Evolutionary conservation across 2,888 invertebrate species (phyloP).

Genomic region (Trichogramma dendrolimi): DNA sequence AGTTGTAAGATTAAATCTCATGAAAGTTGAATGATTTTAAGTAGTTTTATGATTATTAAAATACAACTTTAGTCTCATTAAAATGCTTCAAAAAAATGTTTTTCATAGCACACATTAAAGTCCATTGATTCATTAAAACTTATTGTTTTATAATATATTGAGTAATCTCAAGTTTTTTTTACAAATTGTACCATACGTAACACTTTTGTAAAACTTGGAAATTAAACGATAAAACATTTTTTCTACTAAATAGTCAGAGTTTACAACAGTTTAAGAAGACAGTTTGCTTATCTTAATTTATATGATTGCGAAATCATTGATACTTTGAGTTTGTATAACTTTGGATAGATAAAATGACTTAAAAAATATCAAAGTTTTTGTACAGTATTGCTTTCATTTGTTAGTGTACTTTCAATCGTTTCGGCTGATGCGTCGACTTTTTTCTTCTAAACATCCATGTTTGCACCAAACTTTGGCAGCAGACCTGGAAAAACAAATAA

Average conservation of each 20-base stretch:
- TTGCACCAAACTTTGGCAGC: constrained; percentile 39
- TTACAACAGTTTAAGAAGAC: neutral
- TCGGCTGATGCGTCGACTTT: constrained; percentile 16
- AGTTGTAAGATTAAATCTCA: too few species aligned
- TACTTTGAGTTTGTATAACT: neutral
- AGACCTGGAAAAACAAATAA: constrained; percentile 31
- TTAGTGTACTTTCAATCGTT: constrained; percentile 14
- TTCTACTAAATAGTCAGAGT: neutral
- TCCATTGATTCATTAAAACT: neutral
- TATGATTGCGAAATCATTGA: constrained; percentile 7
- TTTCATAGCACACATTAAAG: constrained; percentile 9
- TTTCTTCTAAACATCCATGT: constrained; percentile 24
- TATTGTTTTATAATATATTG: too few species aligned
- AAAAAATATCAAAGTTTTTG: neutral
- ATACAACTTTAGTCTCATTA: neutral
- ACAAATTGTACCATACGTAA: too few species aligned
- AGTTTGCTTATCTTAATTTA: neutral
- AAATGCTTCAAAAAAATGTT: constrained; percentile 20
- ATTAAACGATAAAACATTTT: neutral
- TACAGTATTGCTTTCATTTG: constrained; percentile 14
- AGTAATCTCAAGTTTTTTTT: too few species aligned
- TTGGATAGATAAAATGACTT: neutral
- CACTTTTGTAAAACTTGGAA: neutral
- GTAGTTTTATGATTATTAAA: too few species aligned
- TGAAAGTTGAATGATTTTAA: too few species aligned